Evolutionary conservation across 2,888 invertebrate species (phyloP).

Genomic region (Phaedon cochleariae): DNA sequence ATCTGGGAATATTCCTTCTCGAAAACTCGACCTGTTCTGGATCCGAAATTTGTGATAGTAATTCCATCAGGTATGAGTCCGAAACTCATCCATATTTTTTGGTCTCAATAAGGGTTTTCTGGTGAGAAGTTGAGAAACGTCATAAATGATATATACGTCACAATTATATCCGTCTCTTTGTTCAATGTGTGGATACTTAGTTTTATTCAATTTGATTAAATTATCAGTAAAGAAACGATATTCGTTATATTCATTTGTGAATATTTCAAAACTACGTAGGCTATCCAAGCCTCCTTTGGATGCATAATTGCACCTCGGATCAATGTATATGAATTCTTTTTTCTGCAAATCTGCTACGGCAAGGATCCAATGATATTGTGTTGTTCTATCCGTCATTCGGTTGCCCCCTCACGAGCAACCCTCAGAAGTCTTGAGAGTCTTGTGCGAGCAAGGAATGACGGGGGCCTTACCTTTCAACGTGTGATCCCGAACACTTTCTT

Average conservation of each 20-base stretch:
- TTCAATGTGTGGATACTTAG: not conserved
- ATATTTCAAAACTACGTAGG: not conserved
- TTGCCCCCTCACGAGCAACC: too few relatives aligned
- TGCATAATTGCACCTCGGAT: not conserved
- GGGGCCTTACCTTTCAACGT: too few relatives aligned
- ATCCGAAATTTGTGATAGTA: not conserved
- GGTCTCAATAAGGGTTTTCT: not conserved
- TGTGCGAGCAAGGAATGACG: too few relatives aligned
- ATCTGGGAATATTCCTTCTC: too few relatives aligned
- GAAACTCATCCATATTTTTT: not conserved
- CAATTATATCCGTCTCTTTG: slow-evolving; percentile 2
- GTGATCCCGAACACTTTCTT: too few relatives aligned
- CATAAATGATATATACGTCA: not conserved
- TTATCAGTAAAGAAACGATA: not conserved
- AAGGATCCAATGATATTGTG: not conserved
- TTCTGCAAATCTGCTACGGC: not conserved
- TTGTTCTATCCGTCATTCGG: too few relatives aligned
- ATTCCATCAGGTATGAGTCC: not conserved
- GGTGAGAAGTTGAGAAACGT: not conserved
- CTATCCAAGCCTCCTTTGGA: not conserved
- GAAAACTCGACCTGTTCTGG: too few relatives aligned
- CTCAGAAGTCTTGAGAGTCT: too few relatives aligned
- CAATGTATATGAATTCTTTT: not conserved
- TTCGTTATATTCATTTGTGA: not conserved
- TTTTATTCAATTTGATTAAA: not conserved